Base-by-base conservation (phyloP, 2,797 vertebrate genomes). In the Cephalopachus bancanus region DNA sequence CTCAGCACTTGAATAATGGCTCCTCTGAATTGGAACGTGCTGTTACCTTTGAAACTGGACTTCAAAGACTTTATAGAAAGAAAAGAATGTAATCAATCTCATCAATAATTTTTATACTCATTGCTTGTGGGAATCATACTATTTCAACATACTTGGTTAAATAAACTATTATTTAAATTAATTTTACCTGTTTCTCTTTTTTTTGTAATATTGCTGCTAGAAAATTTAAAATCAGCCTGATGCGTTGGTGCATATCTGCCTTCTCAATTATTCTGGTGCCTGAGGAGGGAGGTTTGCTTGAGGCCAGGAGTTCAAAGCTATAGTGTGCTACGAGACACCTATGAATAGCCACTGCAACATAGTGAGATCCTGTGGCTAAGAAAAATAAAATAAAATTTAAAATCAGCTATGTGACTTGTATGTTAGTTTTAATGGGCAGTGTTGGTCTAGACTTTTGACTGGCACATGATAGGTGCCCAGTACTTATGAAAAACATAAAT, bases 1-100 rank as follows among this genome's bases (percentile, higher is more conserved):
- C 0, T n/a, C 33, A 14, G 20, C 10, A 1, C 14, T 28, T 37
- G 17, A 11, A 10, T 0, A 28, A 10, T 0, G 0, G 5, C 11
- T 10, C 28, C 53, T 86, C 62, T 16, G 19, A 79, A 26, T 1
- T 3, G 1, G 15, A n/a, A 19, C 28, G 19, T 20, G 7, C 10
- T 69, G 1, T 79, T 14, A 33, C 28, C 37, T 81, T 84, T 76
- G 14, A 76, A 65, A 83, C 17, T 5, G 53, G 30, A 57, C 67
- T 75, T 44, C 19, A 57, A 94, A 89, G 80, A 59, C 67, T 75
- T 44, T 19, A 8, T 33, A 92, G 24, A 69, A 81, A 89, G 80
- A 81, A 85, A 86, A 44, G 44, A 84, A 64, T 53, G 7, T 60
- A 76, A 75, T 17, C 10, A 5, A 85, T 10, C 57, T 79, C 64